Conservation (phyloP, 2,113 vertebrate species). For the Spizaetus ornatus region DNA sequence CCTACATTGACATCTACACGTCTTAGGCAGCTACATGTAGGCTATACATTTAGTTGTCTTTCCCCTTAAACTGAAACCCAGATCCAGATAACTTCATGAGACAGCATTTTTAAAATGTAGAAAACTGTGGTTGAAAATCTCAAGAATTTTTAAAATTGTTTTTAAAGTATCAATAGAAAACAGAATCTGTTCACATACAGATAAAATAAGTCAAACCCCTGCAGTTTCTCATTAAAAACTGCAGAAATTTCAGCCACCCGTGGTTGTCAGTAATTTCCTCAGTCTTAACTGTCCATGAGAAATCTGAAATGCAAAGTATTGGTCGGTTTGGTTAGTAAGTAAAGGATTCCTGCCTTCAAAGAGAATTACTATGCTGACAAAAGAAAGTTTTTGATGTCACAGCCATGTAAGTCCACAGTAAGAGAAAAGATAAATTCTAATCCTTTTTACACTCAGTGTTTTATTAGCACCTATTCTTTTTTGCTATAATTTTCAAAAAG, state of each 20-base stretch:
- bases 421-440: not conserved
- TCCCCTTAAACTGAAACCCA: not conserved
- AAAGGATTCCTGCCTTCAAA: not conserved
- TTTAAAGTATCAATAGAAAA: not conserved
- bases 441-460: not conserved
- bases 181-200: not conserved
- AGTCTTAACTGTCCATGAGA: not conserved
- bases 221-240: not conserved
- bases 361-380: not conserved
- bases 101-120: not conserved
- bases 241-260: not conserved
- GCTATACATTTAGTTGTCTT: not conserved
- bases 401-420: not conserved
- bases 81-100: not conserved
- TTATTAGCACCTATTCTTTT: not conserved
- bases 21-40: not conserved
- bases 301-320: not conserved
- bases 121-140: not conserved
- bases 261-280: not conserved
- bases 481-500: not conserved
- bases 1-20: accelerated
- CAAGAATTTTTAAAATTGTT: not conserved
- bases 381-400: not conserved
- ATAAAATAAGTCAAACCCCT: not conserved
- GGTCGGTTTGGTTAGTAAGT: not conserved